phyloP scores from a whole-genome alignment of 2,888 invertebrate genomes.

The Melikaiella ostensackeni region DNA sequence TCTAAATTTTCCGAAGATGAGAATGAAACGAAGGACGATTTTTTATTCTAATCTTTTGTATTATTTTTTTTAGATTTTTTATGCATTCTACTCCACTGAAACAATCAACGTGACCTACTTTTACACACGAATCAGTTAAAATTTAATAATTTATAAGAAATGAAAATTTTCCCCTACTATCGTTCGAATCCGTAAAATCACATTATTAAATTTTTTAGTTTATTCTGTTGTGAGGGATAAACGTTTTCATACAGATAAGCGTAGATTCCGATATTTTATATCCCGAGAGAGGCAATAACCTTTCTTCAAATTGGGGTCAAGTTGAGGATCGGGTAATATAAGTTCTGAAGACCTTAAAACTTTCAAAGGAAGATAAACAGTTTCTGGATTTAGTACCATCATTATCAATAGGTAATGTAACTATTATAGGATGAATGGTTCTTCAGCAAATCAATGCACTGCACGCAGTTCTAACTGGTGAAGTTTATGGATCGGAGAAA shows the following conservation, averaged over 20 bases:
- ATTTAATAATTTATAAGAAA: not conserved
- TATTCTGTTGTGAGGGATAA: no score
- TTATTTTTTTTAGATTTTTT: not conserved
- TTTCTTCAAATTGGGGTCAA: not conserved
- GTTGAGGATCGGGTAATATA: not conserved
- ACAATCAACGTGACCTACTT: no score
- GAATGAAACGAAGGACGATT: not conserved
- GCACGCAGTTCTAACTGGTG: no score
- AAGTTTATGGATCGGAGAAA: no score
- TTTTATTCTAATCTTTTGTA: slow-evolving; percentile 1
- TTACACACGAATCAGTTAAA: not conserved
- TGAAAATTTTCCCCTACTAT: no score
- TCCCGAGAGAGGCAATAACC: not conserved
- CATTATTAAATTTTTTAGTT: not conserved
- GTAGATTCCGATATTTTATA: not conserved
- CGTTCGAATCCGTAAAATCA: not conserved
- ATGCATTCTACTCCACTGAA: not conserved
- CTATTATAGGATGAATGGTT: not conserved
- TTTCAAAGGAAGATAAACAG: no score
- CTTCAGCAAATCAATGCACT: not conserved
- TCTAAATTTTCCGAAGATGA: not conserved
- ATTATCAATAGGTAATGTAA: no score
- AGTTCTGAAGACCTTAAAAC: no score
- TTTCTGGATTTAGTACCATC: no score
- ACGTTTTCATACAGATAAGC: not conserved